A percentile compares a stretch with the other conserved stretches of the same genome.
phyloP scores from a whole-genome alignment of 2,888 invertebrate species.

The Fabriciana adippe region DNA sequence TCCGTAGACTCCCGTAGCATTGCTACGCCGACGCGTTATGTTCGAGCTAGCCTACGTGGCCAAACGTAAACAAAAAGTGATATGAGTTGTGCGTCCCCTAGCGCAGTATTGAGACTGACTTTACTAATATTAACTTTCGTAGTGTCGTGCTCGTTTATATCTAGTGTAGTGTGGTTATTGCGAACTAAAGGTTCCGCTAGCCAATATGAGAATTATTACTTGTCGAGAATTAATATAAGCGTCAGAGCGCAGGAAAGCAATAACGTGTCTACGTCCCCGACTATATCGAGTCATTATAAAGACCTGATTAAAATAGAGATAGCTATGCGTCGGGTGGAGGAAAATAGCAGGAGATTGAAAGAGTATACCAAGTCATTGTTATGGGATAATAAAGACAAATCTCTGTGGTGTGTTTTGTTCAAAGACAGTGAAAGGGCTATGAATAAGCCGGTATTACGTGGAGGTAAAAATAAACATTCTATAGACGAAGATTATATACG shows the following conservation, averaged over 20 bases:
- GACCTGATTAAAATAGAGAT: slow-evolving; percentile 80
- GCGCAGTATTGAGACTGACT: slow-evolving; percentile 72
- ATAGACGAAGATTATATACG: slow-evolving; percentile 71
- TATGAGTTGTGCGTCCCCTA: slow-evolving; percentile 79
- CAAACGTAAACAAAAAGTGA: slow-evolving; percentile 79
- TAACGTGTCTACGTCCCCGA: slow-evolving; percentile 59
- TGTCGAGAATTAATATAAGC: slow-evolving; percentile 81
- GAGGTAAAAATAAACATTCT: slow-evolving; percentile 56
- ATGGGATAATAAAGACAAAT: slow-evolving; percentile 80
- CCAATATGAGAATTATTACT: slow-evolving; percentile 80
- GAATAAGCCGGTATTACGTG: slow-evolving; percentile 52
- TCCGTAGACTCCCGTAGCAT: slow-evolving; percentile 66
- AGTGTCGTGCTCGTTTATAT: slow-evolving; percentile 74
- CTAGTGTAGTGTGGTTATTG: slow-evolving; percentile 76
- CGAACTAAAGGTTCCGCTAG: slow-evolving; percentile 64
- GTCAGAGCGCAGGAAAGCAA: slow-evolving; percentile 59
- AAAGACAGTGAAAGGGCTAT: slow-evolving; percentile 66
- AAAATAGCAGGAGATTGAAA: slow-evolving; percentile 76
- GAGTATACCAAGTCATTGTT: slow-evolving; percentile 77
- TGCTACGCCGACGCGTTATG: slow-evolving; percentile 72
- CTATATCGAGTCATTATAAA: slow-evolving; percentile 74
- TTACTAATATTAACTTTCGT: slow-evolving; percentile 73
- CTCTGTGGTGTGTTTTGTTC: slow-evolving; percentile 79
- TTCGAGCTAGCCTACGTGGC: slow-evolving; percentile 62
- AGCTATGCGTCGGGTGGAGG: slow-evolving; percentile 79